Conservation (phyloP, 2,888 invertebrate species). For the Nomada fucata region DNA sequence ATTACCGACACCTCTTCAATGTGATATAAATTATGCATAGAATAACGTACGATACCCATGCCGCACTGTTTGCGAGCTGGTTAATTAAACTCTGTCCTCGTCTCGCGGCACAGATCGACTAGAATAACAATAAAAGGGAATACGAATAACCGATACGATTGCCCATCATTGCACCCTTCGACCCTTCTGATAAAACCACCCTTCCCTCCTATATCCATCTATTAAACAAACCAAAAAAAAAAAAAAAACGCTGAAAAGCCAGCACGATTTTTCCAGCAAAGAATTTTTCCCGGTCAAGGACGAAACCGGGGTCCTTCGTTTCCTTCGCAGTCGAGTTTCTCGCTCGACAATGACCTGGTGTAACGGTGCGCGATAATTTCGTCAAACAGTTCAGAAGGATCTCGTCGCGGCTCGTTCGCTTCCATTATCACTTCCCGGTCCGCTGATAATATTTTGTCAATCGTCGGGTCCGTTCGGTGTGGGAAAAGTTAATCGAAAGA, state of each 20-base stretch:
- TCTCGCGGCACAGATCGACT: slow-evolving; percentile 2
- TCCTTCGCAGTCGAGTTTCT: slow-evolving; percentile 14
- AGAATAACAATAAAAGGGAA: slow-evolving; percentile 37
- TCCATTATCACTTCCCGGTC: slow-evolving; percentile 62
- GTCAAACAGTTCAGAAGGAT: slow-evolving; percentile 70
- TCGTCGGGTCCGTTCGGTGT: fast-evolving
- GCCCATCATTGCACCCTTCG: background rate
- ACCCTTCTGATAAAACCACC: background rate
- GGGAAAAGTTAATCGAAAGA: background rate
- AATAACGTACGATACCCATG: slow-evolving; percentile 36
- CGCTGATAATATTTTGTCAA: slow-evolving; percentile 64
- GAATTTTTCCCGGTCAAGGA: slow-evolving; percentile 48
- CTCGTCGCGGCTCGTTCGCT: slow-evolving; percentile 64
- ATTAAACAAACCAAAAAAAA: too few relatives aligned
- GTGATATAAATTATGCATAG: slow-evolving; percentile 55
- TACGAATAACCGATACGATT: background rate
- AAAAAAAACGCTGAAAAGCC: background rate
- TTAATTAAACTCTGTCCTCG: slow-evolving; percentile 8
- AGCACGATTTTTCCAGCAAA: background rate
- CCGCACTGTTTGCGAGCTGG: slow-evolving; percentile 3
- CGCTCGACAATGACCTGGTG: slow-evolving; percentile 36
- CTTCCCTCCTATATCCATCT: too few relatives aligned
- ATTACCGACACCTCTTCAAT: slow-evolving; percentile 17
- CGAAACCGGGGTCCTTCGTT: slow-evolving; percentile 23
- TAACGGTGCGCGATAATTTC: slow-evolving; percentile 74